Evolutionary conservation across 2,888 invertebrate genomes (phyloP).

Genomic region (Himalopsyche tibetana): DNA sequence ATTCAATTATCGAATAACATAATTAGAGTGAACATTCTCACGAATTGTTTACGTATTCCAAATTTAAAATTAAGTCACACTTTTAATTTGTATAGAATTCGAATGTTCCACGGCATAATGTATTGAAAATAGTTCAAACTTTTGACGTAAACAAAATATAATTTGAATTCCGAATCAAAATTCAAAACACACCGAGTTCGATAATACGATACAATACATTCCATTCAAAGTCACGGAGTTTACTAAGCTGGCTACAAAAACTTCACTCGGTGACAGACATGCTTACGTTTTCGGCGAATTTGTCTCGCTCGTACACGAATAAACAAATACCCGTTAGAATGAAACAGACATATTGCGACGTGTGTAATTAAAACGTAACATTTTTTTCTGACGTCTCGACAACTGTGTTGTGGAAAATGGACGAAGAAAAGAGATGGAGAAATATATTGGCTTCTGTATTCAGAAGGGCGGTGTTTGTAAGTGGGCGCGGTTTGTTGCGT

Average conservation of each 20-base stretch:
- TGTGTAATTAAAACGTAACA: conserved; percentile 42
- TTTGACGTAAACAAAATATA: conserved; percentile 27
- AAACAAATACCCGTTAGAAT: neutral
- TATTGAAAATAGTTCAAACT: neutral
- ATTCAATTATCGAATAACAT: no score
- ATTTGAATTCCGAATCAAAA: neutral
- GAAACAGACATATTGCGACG: conserved; percentile 44
- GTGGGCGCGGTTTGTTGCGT: conserved; percentile 3
- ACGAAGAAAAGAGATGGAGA: conserved; percentile 51
- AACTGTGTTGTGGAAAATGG: conserved; percentile 36
- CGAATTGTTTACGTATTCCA: no score
- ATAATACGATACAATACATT: conserved; percentile 22
- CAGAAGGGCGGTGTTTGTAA: conserved; percentile 27
- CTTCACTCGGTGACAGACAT: conserved; percentile 32
- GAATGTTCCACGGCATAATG: no score
- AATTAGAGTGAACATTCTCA: no score
- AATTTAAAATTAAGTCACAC: no score
- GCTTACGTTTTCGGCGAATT: neutral
- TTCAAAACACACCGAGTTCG: conserved; percentile 8
- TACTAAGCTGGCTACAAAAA: conserved; percentile 47
- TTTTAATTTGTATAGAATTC: no score
- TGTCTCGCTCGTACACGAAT: conserved; percentile 37
- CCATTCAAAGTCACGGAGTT: conserved; percentile 44
- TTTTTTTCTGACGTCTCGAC: conserved; percentile 55
- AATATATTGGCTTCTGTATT: conserved; percentile 47